Conservation (phyloP, 2,888 invertebrate species). For the Hylaea fasciaria region DNA sequence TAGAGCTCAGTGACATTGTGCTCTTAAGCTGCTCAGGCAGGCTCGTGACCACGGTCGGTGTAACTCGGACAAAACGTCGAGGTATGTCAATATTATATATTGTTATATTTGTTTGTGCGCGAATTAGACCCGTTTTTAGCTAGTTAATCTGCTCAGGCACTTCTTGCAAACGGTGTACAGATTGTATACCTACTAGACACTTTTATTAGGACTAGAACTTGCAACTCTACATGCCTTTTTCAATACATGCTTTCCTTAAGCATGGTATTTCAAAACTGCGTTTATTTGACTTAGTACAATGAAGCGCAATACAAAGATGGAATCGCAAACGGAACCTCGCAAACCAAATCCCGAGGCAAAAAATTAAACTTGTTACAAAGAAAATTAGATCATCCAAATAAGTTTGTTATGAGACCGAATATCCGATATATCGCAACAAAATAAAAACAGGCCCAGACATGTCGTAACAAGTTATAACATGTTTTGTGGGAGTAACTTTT, state of each 20-base stretch:
- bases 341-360: background rate
- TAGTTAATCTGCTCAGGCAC: too few relatives aligned
- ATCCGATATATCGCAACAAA: slow-evolving; percentile 22
- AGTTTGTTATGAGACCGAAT: slow-evolving; percentile 17
- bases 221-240: too few relatives aligned
- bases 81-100: too few relatives aligned
- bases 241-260: background rate
- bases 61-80: too few relatives aligned
- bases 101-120: too few relatives aligned
- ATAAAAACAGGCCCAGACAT: slow-evolving; percentile 30
- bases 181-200: too few relatives aligned
- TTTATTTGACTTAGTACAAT: background rate
- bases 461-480: slow-evolving; percentile 39
- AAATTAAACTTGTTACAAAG: slow-evolving; percentile 22
- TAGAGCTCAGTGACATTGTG: too few relatives aligned
- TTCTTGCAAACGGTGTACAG: too few relatives aligned
- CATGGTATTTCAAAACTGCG: background rate
- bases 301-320: background rate
- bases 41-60: too few relatives aligned
- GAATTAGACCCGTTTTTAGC: too few relatives aligned
- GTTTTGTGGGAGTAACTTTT: slow-evolving; percentile 47
- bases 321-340: background rate
- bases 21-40: too few relatives aligned
- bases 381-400: slow-evolving; percentile 29
- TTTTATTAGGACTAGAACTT: too few relatives aligned